Evolutionary conservation across 2,113 vertebrate genomes (phyloP).

Genomic region (Urocolius indicus): DNA sequence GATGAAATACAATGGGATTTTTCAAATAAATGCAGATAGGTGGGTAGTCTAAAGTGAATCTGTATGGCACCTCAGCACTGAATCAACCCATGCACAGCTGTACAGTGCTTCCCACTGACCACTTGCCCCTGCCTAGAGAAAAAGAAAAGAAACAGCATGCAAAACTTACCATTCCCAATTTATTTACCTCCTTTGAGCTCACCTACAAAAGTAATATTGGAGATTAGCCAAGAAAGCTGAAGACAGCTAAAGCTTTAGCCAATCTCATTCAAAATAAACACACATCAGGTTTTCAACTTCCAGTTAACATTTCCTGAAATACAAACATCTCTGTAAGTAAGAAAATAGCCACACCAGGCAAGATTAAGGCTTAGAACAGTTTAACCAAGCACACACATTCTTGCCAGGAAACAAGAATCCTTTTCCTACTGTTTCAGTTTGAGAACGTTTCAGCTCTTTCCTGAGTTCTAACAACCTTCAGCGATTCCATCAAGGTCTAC

Average conservation of each 20-base stretch:
- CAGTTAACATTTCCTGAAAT: background rate
- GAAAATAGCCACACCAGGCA: background rate
- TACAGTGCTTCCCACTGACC: background rate
- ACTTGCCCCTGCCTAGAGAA: background rate
- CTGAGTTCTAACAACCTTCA: background rate
- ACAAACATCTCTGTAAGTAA: background rate
- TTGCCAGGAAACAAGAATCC: background rate
- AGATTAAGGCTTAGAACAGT: background rate
- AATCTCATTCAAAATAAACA: background rate
- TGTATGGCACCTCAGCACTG: background rate
- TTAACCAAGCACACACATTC: background rate
- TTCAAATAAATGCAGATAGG: background rate
- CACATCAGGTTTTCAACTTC: background rate
- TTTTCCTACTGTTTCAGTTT: background rate
- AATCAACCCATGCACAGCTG: background rate
- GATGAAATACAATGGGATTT: background rate
- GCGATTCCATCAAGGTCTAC: background rate
- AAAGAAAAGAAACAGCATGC: background rate
- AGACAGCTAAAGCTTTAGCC: background rate
- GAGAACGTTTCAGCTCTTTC: background rate
- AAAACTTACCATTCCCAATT: conserved; percentile 97
- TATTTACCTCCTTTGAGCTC: conserved; percentile 98
- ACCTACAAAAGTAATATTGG: conserved; percentile 79
- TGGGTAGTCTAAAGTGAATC: background rate
- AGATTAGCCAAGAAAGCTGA: background rate